Conservation (phyloP, 2,888 invertebrate genomes). For the Drosophila anomalipes region DNA sequence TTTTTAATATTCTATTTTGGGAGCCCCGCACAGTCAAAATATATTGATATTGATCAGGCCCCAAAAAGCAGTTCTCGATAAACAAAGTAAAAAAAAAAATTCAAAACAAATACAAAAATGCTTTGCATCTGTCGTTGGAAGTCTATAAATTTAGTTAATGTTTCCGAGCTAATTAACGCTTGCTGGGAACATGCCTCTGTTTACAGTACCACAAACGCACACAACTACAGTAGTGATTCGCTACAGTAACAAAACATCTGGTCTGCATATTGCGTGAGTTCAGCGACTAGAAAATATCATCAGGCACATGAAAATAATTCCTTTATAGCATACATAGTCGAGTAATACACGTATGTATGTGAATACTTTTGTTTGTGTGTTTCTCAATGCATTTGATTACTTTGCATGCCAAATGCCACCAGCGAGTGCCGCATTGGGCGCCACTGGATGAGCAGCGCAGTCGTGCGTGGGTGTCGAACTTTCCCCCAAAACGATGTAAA, state of each 20-base stretch:
- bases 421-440: slow-evolving; percentile 20
- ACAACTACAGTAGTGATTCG: slow-evolving; percentile 30
- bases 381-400: not conserved
- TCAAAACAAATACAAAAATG: slow-evolving; percentile 3
- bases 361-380: not conserved
- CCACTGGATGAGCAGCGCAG: slow-evolving; percentile 68
- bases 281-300: slow-evolving; percentile 47
- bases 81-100: slow-evolving; percentile 27
- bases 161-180: slow-evolving; percentile 61
- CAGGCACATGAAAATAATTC: slow-evolving; percentile 19
- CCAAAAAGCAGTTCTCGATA: slow-evolving; percentile 25
- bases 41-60: slow-evolving; percentile 18
- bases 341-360: not conserved
- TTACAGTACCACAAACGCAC: slow-evolving; percentile 14
- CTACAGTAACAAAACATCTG: slow-evolving; percentile 54
- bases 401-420: slow-evolving; percentile 47
- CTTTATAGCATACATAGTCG: slow-evolving; percentile 15
- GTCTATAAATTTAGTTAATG: slow-evolving; percentile 61
- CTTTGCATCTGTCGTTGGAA: slow-evolving; percentile 15
- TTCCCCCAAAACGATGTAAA: slow-evolving; percentile 61
- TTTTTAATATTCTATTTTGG: slow-evolving; percentile 34
- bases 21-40: slow-evolving; percentile 35
- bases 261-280: slow-evolving; percentile 56
- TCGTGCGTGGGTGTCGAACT: slow-evolving; percentile 76
- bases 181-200: slow-evolving; percentile 19